Percentiles rank a stretch among this genome's conserved stretches.
Evolutionary conservation across 1,140 invertebrate species (phyloP).

Genomic region (Trichomalopsis sarcophagae): DNA sequence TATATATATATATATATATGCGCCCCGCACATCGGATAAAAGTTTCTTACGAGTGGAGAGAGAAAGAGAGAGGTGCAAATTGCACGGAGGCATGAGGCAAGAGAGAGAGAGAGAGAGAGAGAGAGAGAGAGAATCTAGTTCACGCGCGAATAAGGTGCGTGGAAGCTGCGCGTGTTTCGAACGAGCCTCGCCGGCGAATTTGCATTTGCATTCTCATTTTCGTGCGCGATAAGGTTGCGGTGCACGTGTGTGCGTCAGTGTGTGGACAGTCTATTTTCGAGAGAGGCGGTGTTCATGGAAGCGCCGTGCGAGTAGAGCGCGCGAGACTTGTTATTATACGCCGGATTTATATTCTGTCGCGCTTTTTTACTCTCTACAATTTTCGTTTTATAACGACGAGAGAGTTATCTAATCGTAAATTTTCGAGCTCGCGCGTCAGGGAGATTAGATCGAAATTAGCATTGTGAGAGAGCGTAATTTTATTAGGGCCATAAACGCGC

Average conservation of each 20-base stretch:
- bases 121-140: background rate
- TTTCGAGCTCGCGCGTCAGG: background rate
- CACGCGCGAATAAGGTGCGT: background rate
- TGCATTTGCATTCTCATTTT: constrained; percentile 24
- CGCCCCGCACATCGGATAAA: background rate
- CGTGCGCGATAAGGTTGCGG: too few relatives aligned
- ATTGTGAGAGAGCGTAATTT: background rate
- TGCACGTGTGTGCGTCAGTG: too few relatives aligned
- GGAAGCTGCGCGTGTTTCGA: background rate
- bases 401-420: background rate
- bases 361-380: too few relatives aligned
- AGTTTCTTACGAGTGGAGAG: background rate
- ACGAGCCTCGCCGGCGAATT: background rate
- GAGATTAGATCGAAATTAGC: background rate
- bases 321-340: too few relatives aligned
- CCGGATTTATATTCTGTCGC: too few relatives aligned
- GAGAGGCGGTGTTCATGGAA: too few relatives aligned
- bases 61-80: background rate
- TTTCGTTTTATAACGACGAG: background rate
- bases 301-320: too few relatives aligned
- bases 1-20: too few relatives aligned
- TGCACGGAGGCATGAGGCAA: background rate
- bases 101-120: background rate
- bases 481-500: background rate
- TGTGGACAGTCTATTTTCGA: background rate